Evolutionary conservation across 2,113 vertebrate genomes (phyloP).

Genomic region (Lagopus leucura): DNA sequence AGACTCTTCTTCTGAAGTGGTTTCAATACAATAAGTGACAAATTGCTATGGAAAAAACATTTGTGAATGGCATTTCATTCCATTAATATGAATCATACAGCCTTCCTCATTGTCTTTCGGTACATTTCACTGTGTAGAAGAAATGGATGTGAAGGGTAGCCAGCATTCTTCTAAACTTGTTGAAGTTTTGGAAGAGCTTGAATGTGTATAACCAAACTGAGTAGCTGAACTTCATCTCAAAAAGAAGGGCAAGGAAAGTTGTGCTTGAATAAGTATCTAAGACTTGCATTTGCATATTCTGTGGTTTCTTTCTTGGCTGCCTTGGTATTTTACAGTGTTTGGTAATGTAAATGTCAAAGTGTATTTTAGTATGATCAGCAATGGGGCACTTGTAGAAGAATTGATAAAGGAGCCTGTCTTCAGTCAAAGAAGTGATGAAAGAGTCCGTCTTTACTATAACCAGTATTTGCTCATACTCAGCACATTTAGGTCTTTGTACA

Average conservation of each 20-base stretch:
- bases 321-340: not conserved
- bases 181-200: not conserved
- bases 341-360: fast-evolving
- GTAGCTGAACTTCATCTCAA: not conserved
- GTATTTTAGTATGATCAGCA: not conserved
- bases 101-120: conserved; percentile 43
- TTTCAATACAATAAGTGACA: conserved; percentile 67
- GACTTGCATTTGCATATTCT: not conserved
- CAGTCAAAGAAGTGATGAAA: not conserved
- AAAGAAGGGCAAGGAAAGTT: not conserved
- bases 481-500: not conserved
- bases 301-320: not conserved
- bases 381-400: not conserved
- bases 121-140: not conserved
- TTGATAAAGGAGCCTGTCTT: not conserved
- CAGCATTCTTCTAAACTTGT: not conserved
- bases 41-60: conserved; percentile 60
- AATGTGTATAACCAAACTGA: not conserved
- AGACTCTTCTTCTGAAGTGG: conserved; percentile 52
- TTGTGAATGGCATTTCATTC: conserved; percentile 60
- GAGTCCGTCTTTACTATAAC: not conserved
- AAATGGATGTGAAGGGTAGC: not conserved
- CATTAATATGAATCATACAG: conserved; percentile 22
- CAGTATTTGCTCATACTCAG: not conserved
- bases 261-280: not conserved